Conservation (phyloP, 2,797 vertebrate species). For the Steatocranus sp. region DNA sequence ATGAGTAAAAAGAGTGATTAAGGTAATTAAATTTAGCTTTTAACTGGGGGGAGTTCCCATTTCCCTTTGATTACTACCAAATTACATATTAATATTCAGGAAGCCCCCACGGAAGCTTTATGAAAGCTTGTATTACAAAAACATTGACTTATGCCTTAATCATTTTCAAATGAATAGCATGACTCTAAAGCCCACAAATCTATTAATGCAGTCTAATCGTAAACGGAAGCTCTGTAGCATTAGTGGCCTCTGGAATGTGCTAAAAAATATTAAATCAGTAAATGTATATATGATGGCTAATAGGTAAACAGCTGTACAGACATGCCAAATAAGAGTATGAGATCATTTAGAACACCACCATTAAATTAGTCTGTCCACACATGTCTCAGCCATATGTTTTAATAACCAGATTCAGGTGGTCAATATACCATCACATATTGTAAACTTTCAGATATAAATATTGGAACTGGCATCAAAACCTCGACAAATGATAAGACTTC, state of each 20-base stretch:
- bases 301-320: background rate
- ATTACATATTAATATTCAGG: background rate
- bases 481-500: background rate
- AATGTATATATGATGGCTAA: background rate
- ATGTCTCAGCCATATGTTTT: background rate
- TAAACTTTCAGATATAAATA: background rate
- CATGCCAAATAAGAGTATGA: background rate
- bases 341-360: background rate
- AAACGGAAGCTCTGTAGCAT: background rate
- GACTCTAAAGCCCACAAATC: background rate
- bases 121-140: background rate
- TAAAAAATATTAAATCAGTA: background rate
- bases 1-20: background rate
- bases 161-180: background rate
- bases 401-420: background rate
- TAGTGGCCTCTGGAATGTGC: background rate
- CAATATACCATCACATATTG: background rate
- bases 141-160: background rate
- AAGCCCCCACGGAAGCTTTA: background rate
- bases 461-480: background rate
- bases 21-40: background rate
- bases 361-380: background rate
- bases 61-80: conserved; percentile 3
- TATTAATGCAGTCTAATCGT: background rate
- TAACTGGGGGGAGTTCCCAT: background rate